phyloP scores from a whole-genome alignment of 2,888 invertebrate species.

The Lasioglossum figueresi region DNA sequence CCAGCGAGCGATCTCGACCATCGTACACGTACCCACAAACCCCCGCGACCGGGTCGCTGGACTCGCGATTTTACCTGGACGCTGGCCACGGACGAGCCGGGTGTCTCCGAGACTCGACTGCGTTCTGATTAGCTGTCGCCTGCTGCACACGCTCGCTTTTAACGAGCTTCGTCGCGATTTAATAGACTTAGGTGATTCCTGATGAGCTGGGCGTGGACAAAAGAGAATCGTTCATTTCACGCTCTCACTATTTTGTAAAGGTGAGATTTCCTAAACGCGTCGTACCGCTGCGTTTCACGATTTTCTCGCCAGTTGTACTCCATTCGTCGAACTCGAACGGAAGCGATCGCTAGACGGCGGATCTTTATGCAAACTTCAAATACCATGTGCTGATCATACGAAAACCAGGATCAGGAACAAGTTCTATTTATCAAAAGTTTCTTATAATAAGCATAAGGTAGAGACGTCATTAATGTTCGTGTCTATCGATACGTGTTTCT shows the following conservation, averaged over 20 bases:
- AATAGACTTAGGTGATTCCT: background rate
- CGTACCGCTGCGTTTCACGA: no score
- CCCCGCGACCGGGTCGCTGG: slow-evolving; percentile 59
- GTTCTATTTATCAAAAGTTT: no score
- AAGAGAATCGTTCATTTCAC: background rate
- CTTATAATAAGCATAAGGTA: no score
- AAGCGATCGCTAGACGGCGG: background rate
- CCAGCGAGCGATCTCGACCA: slow-evolving; percentile 74
- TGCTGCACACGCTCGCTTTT: background rate
- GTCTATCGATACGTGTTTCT: no score
- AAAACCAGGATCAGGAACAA: no score
- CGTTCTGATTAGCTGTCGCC: slow-evolving; percentile 1
- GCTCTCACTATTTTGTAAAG: background rate
- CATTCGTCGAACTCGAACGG: background rate
- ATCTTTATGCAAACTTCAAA: background rate
- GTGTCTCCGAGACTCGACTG: background rate
- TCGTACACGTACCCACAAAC: slow-evolving; percentile 61
- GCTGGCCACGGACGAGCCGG: slow-evolving; percentile 37
- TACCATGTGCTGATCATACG: no score
- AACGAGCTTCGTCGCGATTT: background rate
- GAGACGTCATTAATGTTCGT: no score
- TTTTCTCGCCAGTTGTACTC: background rate
- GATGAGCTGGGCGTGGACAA: background rate
- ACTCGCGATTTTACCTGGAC: slow-evolving; percentile 52
- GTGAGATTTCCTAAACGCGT: no score